Evolutionary conservation across 2,888 invertebrate genomes (phyloP).

Genomic region (Norana najaformis): DNA sequence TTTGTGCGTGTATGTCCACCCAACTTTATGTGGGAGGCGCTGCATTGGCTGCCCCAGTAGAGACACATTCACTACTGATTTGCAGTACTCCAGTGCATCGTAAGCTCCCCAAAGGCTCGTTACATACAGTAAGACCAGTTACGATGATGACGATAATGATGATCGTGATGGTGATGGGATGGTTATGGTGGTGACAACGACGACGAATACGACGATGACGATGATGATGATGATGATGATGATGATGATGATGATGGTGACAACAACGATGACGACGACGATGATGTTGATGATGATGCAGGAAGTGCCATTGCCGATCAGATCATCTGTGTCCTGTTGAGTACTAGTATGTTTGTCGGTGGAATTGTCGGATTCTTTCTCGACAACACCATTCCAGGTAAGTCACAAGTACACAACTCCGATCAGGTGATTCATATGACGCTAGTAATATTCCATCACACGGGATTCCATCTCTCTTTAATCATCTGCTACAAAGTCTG

Average conservation of each 20-base stretch:
- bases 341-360: conserved; percentile 50
- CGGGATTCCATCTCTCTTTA: background rate
- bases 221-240: conserved; percentile 28
- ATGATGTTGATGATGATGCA: conserved; percentile 25
- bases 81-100: too few relatives aligned
- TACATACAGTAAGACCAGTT: too few relatives aligned
- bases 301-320: conserved; percentile 26
- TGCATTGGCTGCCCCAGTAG: too few relatives aligned
- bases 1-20: too few relatives aligned
- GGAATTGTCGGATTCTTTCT: conserved; percentile 56
- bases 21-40: too few relatives aligned
- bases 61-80: too few relatives aligned
- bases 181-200: conserved; percentile 31
- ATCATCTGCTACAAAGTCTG: too few relatives aligned
- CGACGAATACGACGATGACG: conserved; percentile 30
- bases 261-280: conserved; percentile 29
- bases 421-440: background rate
- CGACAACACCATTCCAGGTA: conserved; percentile 51
- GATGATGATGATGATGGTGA: conserved; percentile 33
- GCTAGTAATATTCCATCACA: background rate
- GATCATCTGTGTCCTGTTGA: conserved; percentile 37
- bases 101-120: too few relatives aligned
- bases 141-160: conserved; percentile 24
- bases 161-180: conserved; percentile 2
- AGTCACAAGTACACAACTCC: too few relatives aligned